These are phyloP conservation scores for Drosophila neotestacea DNA, from an alignment of 2,888 invertebrate genomes.

Conservation along the genomic window DNA sequence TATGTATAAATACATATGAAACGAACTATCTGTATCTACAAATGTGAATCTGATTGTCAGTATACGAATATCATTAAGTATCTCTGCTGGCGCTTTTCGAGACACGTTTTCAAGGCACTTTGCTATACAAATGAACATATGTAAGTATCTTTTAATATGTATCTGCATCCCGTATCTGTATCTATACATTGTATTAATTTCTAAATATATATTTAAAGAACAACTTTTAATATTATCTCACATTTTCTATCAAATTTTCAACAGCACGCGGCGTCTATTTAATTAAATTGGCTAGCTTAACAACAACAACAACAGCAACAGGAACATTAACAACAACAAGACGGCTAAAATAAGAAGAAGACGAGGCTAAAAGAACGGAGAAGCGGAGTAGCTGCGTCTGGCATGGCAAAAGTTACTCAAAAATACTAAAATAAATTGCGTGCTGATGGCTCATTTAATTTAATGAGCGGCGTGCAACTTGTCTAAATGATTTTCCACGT, in stretches of 20 bases:
- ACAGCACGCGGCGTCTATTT: slow-evolving; percentile 68
- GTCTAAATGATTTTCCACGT: slow-evolving; percentile 83
- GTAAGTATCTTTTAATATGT: slow-evolving; percentile 11
- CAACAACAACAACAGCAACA: slow-evolving; percentile 17
- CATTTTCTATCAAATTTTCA: slow-evolving; percentile 64
- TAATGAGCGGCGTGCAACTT: slow-evolving; percentile 85
- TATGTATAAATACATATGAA: slow-evolving; percentile 45
- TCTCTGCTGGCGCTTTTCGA: slow-evolving; percentile 14
- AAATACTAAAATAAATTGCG: slow-evolving; percentile 84
- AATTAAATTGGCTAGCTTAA: slow-evolving; percentile 62
- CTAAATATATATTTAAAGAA: slow-evolving; percentile 51
- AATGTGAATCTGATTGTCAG: neutral
- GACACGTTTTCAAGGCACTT: slow-evolving; percentile 55
- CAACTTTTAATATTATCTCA: slow-evolving; percentile 59
- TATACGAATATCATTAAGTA: slow-evolving; percentile 36
- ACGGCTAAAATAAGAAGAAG: slow-evolving; percentile 3
- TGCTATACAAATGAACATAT: slow-evolving; percentile 14
- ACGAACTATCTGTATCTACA: slow-evolving; percentile 24
- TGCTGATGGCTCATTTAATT: slow-evolving; percentile 85
- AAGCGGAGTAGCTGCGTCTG: slow-evolving; percentile 40
- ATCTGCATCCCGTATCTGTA: slow-evolving; percentile 9
- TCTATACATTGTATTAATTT: slow-evolving; percentile 41
- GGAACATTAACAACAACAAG: slow-evolving; percentile 10
- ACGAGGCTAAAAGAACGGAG: slow-evolving; percentile 9
- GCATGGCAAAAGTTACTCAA: slow-evolving; percentile 78